Base-by-base conservation (phyloP, 2,888 invertebrate species). In the Habroteleia sp. region DNA sequence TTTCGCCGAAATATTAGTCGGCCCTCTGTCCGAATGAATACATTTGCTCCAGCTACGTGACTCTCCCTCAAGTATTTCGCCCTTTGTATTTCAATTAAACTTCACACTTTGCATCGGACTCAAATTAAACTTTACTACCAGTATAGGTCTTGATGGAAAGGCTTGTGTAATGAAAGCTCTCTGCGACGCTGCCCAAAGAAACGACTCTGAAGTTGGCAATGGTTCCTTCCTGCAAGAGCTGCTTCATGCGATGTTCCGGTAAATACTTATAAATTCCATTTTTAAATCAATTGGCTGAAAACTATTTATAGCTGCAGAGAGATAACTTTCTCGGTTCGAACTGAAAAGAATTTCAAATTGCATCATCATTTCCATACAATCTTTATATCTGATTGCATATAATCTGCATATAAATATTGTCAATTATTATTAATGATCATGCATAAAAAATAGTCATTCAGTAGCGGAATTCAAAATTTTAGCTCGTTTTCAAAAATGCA, bases 141-240 rank as follows among this genome's bases (percentile, higher is more conserved):
- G 95, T 66, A 92, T 93, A 91, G 95, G 95, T 0, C 93, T 93
- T 82, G 91, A 92, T 81, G 95, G 95, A 0, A 90, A 92, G 71
- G 90, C 92, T 25, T 95, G 95, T 83, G 91, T 95, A 65, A 89
- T 93, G 78, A 92, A 92, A 77, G 92, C 94, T 0, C 88, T 95
- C 0, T 95, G 95, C 85, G 95, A 95, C 83, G 91, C 93, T 3
- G 91, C 92, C 0, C 92, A 92, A 77, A 90, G 92, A 69, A 80
- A 82, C 66, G 76, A 80, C 6, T 66, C 74, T 29, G 77, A 84
- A 63, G 77, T 85, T 73, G 86, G 85, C 20, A 82, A 65, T 27
- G 86, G 87, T 17, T 85, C 83, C 56, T 84, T 88, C 65, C 69
- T 86, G n/a, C 87, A 88, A 52, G 88, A 88, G 77, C 78, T 88